These are phyloP conservation scores for Takifugu ocellatus DNA, from an alignment of 2,797 vertebrate species.

Conservation along the genomic window DNA sequence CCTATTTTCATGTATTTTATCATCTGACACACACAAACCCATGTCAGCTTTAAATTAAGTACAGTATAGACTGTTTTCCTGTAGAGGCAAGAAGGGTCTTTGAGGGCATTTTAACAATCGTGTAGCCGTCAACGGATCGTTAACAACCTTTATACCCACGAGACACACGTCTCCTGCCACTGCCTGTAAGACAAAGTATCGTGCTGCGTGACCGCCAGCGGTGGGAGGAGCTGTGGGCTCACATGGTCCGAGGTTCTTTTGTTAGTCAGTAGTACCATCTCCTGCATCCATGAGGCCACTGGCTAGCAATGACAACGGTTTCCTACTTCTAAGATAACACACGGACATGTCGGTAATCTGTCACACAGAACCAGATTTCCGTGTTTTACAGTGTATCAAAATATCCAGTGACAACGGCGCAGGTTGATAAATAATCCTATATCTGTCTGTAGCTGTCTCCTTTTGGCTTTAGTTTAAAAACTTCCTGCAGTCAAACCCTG, in stretches of 20 bases:
- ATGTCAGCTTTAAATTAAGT: slow-evolving; percentile 57
- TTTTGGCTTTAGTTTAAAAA: slow-evolving; percentile 45
- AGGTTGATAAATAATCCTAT: slow-evolving; percentile 51
- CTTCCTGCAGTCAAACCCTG: slow-evolving; percentile 56
- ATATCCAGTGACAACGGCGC: slow-evolving; percentile 56
- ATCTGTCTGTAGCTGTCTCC: slow-evolving; percentile 24
- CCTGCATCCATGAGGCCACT: slow-evolving; percentile 13
- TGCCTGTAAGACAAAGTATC: slow-evolving; percentile 40
- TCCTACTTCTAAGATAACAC: slow-evolving; percentile 33
- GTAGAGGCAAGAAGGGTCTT: slow-evolving; percentile 45
- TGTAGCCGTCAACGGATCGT: slow-evolving; percentile 52
- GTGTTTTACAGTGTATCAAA: slow-evolving; percentile 51
- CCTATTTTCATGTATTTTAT: slow-evolving; percentile 55
- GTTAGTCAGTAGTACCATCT: slow-evolving; percentile 36
- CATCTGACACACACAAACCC: not conserved
- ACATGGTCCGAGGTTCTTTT: slow-evolving; percentile 25
- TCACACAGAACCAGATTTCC: slow-evolving; percentile 22
- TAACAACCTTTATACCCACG: slow-evolving; percentile 32
- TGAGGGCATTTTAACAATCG: slow-evolving; percentile 59
- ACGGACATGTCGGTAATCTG: slow-evolving; percentile 30
- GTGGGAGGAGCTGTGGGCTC: slow-evolving; percentile 39
- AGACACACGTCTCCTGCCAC: slow-evolving; percentile 23
- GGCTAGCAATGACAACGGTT: slow-evolving; percentile 12
- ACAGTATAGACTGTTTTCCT: slow-evolving; percentile 49
- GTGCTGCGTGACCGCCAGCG: slow-evolving; percentile 51